Evolutionary conservation across 2,113 vertebrate genomes (phyloP), one percentile per base, ranked within the genome.

Genomic region (Chunga burmeisteri): DNA sequence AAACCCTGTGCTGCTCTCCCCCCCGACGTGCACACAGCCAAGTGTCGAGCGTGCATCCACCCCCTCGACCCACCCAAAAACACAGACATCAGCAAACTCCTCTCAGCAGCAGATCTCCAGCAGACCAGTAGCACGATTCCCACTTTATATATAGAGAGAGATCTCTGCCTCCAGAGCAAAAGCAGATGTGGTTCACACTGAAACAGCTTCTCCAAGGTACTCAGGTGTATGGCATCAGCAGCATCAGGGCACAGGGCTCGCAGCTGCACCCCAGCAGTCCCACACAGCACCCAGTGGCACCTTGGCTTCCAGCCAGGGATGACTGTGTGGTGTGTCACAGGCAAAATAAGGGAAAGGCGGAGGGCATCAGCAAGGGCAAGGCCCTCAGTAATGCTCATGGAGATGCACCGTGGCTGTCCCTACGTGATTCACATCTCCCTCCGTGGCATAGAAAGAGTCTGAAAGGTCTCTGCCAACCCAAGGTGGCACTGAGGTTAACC

Each of bases 1-100:
- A 87, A 84, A 58, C 19, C 26, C 22, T 6, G 29, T 32, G 11
- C 46, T 1, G 1, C 25, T 42, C 84, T 65, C 42, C 46, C 44
- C 40, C 58, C 18, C 19, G 34, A 56, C 12, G 13, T 1, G 2
- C 44, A 36, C 47, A 19, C 25, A 68, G 44, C 52, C 47, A 16
- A 42, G 55, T 4, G 8, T 32, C 50, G 21, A 42, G 21, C 25
- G 9, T 0, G 0, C 26, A 13, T 7, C 27, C 30, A 14, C 5
- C 18, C 49, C 19, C 56, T 30, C 0, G 0, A 13, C 40, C 38
- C 68, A 40, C 38, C 27, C 17, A 0, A 32, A 73, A 34, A 10
- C 1, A 1, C 34, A 46, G 62, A 29, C 53, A 14, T 32, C 4
- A 36, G n/a, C 8, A 18, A 55, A 16, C 27, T 25, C 32, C 3